phyloP scores from a whole-genome alignment of 2,113 vertebrate species.

The Grammomys surdaster region DNA sequence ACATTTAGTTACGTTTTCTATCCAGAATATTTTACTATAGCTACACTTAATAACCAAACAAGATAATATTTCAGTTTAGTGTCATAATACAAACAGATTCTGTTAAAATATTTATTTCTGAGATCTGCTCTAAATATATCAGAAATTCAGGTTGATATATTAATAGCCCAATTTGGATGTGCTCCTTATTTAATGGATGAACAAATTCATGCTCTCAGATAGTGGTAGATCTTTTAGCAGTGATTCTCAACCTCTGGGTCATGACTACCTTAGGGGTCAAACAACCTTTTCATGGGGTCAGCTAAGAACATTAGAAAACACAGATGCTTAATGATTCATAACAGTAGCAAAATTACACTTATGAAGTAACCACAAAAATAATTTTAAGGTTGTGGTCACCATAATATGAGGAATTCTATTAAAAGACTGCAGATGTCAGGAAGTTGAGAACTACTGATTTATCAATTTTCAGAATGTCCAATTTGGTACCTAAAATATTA shows the following conservation, averaged over 20 bases:
- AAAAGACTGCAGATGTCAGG: background rate
- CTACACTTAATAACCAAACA: background rate
- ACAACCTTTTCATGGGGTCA: background rate
- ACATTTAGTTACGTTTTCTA: background rate
- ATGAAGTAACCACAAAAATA: background rate
- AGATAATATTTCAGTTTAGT: background rate
- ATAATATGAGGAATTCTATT: background rate
- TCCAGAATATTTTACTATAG: background rate
- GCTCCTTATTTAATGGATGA: background rate
- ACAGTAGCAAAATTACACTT: background rate
- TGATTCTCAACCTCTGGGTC: background rate
- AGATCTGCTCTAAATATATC: background rate
- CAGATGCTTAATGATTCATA: background rate
- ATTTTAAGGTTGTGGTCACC: background rate
- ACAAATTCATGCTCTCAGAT: background rate
- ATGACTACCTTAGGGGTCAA: background rate
- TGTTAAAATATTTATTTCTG: constrained; percentile 36
- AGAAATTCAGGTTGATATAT: background rate
- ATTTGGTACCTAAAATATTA: constrained; percentile 61
- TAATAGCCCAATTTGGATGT: background rate
- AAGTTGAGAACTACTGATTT: background rate
- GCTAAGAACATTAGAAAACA: background rate
- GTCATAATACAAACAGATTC: background rate
- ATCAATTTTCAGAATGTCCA: constrained; percentile 4
- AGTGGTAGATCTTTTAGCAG: constrained; percentile 1